phyloP scores from a whole-genome alignment of 2,113 vertebrate genomes.

The Dendrocopos noguchii region DNA sequence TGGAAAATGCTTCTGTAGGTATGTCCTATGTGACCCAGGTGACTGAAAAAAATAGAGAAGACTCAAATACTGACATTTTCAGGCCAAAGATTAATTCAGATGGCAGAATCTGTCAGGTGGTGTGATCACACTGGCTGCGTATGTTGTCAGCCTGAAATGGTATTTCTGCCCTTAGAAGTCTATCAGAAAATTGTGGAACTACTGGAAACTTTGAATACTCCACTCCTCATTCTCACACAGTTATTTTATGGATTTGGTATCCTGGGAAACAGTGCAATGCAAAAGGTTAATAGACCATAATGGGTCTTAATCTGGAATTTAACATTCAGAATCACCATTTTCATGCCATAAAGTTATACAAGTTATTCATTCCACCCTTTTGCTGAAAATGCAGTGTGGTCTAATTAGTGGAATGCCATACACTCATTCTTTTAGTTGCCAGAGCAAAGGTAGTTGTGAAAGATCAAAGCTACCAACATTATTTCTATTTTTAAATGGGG shows the following conservation, averaged over 20 bases:
- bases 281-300: background rate
- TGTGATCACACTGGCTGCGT: rapidly evolving
- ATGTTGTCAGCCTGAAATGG: background rate
- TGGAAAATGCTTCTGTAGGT: background rate
- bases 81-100: background rate
- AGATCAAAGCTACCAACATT: background rate
- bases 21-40: background rate
- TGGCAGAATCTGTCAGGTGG: background rate
- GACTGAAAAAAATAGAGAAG: background rate
- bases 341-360: background rate
- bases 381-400: background rate
- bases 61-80: background rate
- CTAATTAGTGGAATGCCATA: background rate
- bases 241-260: background rate
- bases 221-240: background rate
- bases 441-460: background rate
- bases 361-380: background rate
- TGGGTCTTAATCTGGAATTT: background rate
- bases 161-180: background rate
- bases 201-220: background rate
- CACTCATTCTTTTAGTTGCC: background rate
- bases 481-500: background rate
- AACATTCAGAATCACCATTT: background rate
- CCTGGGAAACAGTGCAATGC: background rate
- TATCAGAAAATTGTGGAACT: background rate